Evolutionary conservation across 1,140 invertebrate species (phyloP), one percentile per base, ranked within the genome.

Genomic region (Aphidius ervi): DNA sequence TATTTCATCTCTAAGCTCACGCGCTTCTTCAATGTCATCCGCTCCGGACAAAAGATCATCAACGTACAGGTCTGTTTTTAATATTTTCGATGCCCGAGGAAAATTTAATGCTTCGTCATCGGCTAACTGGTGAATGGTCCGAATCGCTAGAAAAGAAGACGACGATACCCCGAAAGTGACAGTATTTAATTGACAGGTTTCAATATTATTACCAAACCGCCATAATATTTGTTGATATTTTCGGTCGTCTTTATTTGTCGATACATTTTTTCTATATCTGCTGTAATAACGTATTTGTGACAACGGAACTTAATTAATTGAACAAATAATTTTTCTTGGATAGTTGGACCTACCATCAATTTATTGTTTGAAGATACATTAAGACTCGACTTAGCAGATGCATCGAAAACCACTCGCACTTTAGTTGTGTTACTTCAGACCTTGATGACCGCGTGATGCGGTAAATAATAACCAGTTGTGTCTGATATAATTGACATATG

Each of bases 1-100:
- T 10, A 75, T 60, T 42, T 67, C 39, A 7, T 59, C 45, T 56
- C 68, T 67, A 40, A 69, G 43, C 37, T 64, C 3, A 16, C 60
- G 64, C 9, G 41, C 72, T 54, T 75, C 66, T 48, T 75, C 63
- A 43, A 72, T 52, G 5, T 63, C 70, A 23, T 68, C 45, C 5
- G 63, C 63, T 16, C 79, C 76, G 10, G 72, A 72, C 8, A 82
- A 40, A 5, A 75, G 41, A 64, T 82, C 77, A 64, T 83, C 81
- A 6, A 82, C 74, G 56, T 80, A 80, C 9, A 78, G n/a, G 54
- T 77, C 63, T 4, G 68, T 58, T 20, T 57, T 46, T 16, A 77
- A 50, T 9, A 67, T 52, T 46, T 62, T 16, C 20, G 69, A 61
- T 6, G 74, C 74, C 0, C 37, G 16, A 6, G 76, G 75, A 66